phyloP scores from a whole-genome alignment of 2,797 vertebrate species.

The Neostethus bicornis region DNA sequence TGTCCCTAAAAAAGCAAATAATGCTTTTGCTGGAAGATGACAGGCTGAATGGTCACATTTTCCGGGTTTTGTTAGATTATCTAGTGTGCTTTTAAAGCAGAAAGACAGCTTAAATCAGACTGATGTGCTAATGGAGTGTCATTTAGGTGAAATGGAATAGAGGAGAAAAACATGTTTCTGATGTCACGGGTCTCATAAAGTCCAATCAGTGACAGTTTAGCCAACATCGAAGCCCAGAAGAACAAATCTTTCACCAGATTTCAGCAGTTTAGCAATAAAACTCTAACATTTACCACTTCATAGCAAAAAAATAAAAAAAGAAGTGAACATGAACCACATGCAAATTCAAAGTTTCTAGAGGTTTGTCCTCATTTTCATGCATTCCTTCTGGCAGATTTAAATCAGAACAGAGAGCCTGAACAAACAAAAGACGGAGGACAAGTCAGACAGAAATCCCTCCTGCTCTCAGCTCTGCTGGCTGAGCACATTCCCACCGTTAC shows the following conservation, averaged over 20 bases:
- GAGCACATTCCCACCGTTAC: constrained; percentile 64
- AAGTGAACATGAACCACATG: constrained; percentile 1
- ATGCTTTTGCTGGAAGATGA: background rate
- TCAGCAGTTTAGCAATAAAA: background rate
- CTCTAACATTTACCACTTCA: constrained; percentile 16
- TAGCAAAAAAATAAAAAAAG: constrained; percentile 11
- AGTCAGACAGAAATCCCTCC: constrained; percentile 58
- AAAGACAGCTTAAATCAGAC: constrained; percentile 12
- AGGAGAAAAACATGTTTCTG: constrained; percentile 14
- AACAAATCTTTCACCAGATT: constrained; percentile 15
- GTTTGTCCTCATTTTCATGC: constrained; percentile 17
- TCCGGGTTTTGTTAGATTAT: constrained; percentile 1
- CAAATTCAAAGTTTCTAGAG: background rate
- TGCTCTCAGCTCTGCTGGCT: constrained; percentile 38
- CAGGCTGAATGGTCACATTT: constrained; percentile 2
- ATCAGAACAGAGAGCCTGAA: constrained; percentile 32
- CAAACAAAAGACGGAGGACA: constrained; percentile 37
- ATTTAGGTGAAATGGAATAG: constrained; percentile 11
- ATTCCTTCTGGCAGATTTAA: constrained; percentile 41
- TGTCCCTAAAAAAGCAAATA: constrained; percentile 4
- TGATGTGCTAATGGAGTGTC: constrained; percentile 31
- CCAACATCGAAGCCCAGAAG: constrained; percentile 9
- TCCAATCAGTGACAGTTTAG: constrained; percentile 23
- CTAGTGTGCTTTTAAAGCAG: constrained; percentile 7
- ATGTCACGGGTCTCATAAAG: constrained; percentile 34